Evolutionary conservation across 1,140 invertebrate species (phyloP).

Genomic region (Vollenhovia emeryi): DNA sequence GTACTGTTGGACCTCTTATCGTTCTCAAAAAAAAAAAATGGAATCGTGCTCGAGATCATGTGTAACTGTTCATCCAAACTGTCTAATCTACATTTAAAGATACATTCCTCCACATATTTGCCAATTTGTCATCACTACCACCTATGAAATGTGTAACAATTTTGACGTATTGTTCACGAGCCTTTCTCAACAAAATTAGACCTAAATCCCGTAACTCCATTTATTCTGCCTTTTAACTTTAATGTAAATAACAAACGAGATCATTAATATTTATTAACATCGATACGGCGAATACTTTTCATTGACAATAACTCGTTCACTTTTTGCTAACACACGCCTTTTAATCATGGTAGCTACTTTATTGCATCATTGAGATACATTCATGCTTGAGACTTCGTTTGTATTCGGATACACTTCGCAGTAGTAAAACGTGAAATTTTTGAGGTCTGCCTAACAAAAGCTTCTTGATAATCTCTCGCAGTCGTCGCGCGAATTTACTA

Average conservation of each 20-base stretch:
- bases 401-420: not conserved
- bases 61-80: conserved; percentile 58
- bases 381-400: not conserved
- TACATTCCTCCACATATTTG: conserved; percentile 72
- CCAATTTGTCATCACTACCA: conserved; percentile 67
- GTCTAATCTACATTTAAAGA: conserved; percentile 65
- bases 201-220: not conserved
- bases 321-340: not conserved
- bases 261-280: conserved; percentile 15
- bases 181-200: conserved; percentile 38
- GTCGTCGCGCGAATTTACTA: not conserved
- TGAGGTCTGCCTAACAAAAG: conserved; percentile 32
- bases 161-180: conserved; percentile 66
- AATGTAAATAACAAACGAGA: conserved; percentile 28
- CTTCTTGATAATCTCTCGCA: not conserved
- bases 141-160: conserved; percentile 70
- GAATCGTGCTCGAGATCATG: conserved; percentile 66
- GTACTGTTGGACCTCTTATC: too few species aligned
- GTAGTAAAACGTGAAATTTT: conserved; percentile 11
- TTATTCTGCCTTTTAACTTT: conserved; percentile 14
- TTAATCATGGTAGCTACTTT: not conserved
- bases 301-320: conserved; percentile 29
- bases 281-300: conserved; percentile 39
- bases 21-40: conserved; percentile 24
- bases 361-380: not conserved